Conservation (phyloP, 2,888 invertebrate genomes). For the Phragmatobia fuliginosa region DNA sequence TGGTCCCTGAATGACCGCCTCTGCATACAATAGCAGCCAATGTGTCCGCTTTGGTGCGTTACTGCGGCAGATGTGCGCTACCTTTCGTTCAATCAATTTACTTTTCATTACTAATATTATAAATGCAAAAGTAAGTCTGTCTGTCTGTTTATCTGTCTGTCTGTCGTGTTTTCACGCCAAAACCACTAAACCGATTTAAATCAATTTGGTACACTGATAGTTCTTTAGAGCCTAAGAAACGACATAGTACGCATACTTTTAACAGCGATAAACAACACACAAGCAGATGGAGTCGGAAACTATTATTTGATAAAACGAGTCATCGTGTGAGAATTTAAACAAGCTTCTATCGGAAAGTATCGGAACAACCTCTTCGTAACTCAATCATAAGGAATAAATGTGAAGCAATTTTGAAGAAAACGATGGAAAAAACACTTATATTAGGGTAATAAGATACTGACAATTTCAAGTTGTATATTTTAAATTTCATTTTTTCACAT, state of each 20-base stretch:
- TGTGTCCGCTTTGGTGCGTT: constrained; percentile 31
- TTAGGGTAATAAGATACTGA: not conserved
- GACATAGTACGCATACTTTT: too few relatives aligned
- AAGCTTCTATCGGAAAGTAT: not conserved
- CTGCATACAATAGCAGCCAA: constrained; percentile 66
- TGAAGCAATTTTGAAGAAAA: not conserved
- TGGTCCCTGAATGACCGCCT: constrained; percentile 42
- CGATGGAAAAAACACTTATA: not conserved
- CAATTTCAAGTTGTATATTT: not conserved
- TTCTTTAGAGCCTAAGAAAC: too few relatives aligned
- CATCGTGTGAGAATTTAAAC: not conserved
- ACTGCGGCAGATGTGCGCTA: not conserved
- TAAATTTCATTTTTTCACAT: not conserved
- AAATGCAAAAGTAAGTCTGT: too few relatives aligned
- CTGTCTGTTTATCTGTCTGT: too few relatives aligned
- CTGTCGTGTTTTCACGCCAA: too few relatives aligned
- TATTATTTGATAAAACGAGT: not conserved
- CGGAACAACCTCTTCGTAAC: not conserved
- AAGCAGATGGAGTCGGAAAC: too few relatives aligned
- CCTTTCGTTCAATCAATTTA: not conserved
- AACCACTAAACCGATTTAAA: too few relatives aligned
- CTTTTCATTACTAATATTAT: not conserved
- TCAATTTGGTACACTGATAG: too few relatives aligned
- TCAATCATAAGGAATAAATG: not conserved
- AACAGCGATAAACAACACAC: too few relatives aligned